Evolutionary conservation across 2,797 vertebrate species (phyloP), one percentile per base, ranked within the genome.

Genomic region (Pipistrellus pipistrellus): DNA sequence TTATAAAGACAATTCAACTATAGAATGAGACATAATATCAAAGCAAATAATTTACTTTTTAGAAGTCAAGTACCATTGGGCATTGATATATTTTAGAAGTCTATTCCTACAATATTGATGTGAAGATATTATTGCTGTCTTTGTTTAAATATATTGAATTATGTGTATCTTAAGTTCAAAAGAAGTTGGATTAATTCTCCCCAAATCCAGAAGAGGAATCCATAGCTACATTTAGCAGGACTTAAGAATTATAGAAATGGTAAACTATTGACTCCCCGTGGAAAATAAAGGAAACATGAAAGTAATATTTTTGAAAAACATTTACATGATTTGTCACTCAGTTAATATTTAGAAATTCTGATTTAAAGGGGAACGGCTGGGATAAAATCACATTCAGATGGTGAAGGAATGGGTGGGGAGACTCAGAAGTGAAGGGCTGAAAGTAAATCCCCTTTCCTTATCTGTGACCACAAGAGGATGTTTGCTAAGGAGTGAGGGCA

Each of bases 101-200:
- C 11, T 30, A 76, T 87, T 83, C 21, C 30, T 51, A 23, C 66
- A 90, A 57, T 57, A 57, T 75, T 69, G 72, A 57, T 35, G 8
- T 86, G 21, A 83, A 38, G 18, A 91, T 88, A 73, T 64, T 87
- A 88, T 8, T 92, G 20, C 41, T 62, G 5, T 4, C 62, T 89
- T 91, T 94, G n/a, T 75, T 95, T 93, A 91, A 86, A 59, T 85
- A 57, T 62, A 91, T 8, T 91, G 51, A 93, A 30, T 88, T 68
- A 71, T 13, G 10, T 69, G 44, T 20, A 85, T 27, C 0, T 11
- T 81, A 85, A 81, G 38, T 38, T 8, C 13, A 87, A 95, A 91
- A 87, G 38, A 30, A n/a, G 30, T 88, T 87, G 21, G 72, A 57
- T 90, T 35, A 77, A 32, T 88, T 81, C n/a, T 13, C 81, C 69